Evolutionary conservation across 2,888 invertebrate species (phyloP), one percentile per base, ranked within the genome.

Genomic region (Cotesia congregata): DNA sequence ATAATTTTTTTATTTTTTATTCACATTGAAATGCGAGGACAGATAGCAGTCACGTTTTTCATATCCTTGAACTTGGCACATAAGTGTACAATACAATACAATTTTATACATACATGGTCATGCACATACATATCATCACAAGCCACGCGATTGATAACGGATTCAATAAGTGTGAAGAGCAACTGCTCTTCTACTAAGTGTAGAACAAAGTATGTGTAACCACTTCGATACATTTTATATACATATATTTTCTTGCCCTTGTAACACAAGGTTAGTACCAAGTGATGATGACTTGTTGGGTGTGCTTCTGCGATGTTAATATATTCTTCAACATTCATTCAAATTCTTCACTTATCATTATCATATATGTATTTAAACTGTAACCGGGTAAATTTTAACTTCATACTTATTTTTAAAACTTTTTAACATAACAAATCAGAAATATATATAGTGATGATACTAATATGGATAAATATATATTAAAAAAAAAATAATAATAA

Each of bases 41-140:
- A 75, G 76, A 78, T 80, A 83, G 70, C 67, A 78, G 74, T 83
- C 84, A 82, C 82, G 83, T 83, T 80, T 74, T 61, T 17, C 76
- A 70, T 77, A 74, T 76, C 84, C 85, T 85, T 85, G 85, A 85
- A 85, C 85, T 85, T 85, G 85, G 72, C 76, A 78, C 77, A 67
- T 65, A 67, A 73, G 69, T 12, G 77, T 68, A 62, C 20, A 38
- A 15, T 75, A 70, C 68, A 50, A 62, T 65, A 62, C 71, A 7
- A 50, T 59, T 67, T 30, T 67, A 60, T 74, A 75, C 79, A 62
- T 78, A 68, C 74, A 72, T 77, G 77, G 77, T 39, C 75, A 65
- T 77, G 20, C 75, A 20, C 6, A 38, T 72, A 77, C 68, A 79
- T 82, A 82, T 83, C 79, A 50, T 50, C 12, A 50, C 78, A 74